Evolutionary conservation across 2,888 invertebrate species (phyloP).

Genomic region (Punctoribates punctum): DNA sequence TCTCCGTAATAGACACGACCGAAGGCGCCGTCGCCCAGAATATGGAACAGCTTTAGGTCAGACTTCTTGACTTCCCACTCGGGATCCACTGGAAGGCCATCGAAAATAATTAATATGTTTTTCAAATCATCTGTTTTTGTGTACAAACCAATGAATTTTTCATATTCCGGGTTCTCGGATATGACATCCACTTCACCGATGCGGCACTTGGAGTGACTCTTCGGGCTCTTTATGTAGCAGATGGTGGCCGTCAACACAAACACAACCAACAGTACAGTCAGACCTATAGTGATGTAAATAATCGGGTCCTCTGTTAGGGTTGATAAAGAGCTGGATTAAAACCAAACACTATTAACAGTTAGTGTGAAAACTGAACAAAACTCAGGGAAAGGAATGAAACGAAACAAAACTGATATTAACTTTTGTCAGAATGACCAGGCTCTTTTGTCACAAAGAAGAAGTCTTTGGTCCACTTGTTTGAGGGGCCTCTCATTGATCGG

Average conservation of each 20-base stretch:
- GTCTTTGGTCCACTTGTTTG: constrained; percentile 49
- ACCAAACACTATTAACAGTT: too few species aligned
- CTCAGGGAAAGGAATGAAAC: too few species aligned
- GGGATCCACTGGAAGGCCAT: constrained; percentile 61
- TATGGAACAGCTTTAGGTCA: constrained; percentile 67
- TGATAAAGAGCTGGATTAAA: too few species aligned
- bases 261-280: background rate
- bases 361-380: too few species aligned
- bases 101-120: constrained; percentile 20
- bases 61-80: constrained; percentile 90
- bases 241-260: constrained; percentile 13
- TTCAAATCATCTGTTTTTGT: too few species aligned
- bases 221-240: constrained; percentile 23
- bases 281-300: background rate
- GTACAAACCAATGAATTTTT: constrained; percentile 10
- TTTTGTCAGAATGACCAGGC: background rate
- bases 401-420: background rate
- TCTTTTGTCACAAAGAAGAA: background rate
- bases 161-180: constrained; percentile 84
- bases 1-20: constrained; percentile 78
- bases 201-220: constrained; percentile 6
- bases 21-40: constrained; percentile 79
- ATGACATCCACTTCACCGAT: constrained; percentile 68
- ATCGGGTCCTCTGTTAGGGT: too few species aligned
- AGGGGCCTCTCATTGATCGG: constrained; percentile 67